These are phyloP conservation scores for Drosophila rellima DNA, from an alignment of 2,888 invertebrate species.

Conservation along the genomic window DNA sequence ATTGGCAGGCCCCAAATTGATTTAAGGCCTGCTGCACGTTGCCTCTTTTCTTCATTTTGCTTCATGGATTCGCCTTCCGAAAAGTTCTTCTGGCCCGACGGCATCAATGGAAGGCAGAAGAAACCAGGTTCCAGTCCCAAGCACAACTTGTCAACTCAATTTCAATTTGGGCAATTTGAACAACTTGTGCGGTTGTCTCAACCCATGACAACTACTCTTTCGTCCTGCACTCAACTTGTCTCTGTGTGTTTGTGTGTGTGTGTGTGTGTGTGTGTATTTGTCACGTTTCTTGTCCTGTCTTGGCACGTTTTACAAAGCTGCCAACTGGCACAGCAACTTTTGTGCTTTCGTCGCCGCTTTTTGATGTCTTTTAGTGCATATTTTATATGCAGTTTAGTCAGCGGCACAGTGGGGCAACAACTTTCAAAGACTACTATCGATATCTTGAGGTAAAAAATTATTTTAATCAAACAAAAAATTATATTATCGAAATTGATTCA, in stretches of 20 bases:
- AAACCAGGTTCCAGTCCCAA: constrained; percentile 48
- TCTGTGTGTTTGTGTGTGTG: neutral
- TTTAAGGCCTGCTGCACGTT: constrained; percentile 58
- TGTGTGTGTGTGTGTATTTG: constrained; percentile 24
- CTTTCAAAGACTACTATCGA: too few species aligned
- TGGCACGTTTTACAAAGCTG: constrained; percentile 69
- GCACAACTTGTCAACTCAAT: constrained; percentile 80
- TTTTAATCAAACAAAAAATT: too few species aligned
- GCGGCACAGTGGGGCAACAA: constrained; percentile 62
- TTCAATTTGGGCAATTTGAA: constrained; percentile 81
- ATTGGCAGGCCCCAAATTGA: constrained; percentile 66
- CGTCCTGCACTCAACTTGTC: constrained; percentile 16
- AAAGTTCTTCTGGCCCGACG: constrained; percentile 11
- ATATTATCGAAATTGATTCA: too few species aligned
- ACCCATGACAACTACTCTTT: constrained; percentile 31
- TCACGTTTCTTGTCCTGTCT: constrained; percentile 72
- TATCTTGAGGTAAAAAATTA: too few species aligned
- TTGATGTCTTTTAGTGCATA: constrained; percentile 76
- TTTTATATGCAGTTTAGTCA: constrained; percentile 79
- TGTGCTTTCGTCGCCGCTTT: constrained; percentile 70
- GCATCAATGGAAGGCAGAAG: constrained; percentile 17
- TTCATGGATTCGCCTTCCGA: constrained; percentile 2
- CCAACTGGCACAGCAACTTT: constrained; percentile 70
- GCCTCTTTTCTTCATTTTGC: neutral
- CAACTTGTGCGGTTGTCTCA: constrained; percentile 76